Conservation (phyloP, 2,113 vertebrate genomes). For the Damaliscus lunatus region DNA sequence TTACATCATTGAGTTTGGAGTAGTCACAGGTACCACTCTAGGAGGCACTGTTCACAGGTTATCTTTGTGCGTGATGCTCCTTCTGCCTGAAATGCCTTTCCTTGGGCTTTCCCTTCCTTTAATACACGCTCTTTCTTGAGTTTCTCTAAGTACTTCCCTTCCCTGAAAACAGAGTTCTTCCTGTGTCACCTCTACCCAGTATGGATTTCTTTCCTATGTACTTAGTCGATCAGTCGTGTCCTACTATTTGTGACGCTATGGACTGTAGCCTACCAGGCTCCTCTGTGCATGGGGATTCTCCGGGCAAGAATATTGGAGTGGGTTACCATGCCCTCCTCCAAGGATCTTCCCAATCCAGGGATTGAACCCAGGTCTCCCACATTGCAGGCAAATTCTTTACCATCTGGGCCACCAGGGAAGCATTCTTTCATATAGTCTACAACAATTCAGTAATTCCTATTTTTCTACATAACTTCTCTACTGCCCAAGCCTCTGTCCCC, state of each 20-base stretch:
- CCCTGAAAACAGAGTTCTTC: not conserved
- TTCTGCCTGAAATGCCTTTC: not conserved
- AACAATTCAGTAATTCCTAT: not conserved
- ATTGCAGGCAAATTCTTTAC: not conserved
- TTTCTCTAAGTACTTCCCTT: not conserved
- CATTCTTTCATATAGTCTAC: not conserved
- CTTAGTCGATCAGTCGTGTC: not conserved
- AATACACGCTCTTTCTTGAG: not conserved
- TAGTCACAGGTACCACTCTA: not conserved
- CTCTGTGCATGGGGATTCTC: not conserved
- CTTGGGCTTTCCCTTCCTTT: not conserved
- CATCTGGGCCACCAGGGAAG: not conserved
- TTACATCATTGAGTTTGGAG: not conserved
- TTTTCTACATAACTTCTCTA: not conserved
- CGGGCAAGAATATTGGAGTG: not conserved
- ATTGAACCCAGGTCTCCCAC: not conserved
- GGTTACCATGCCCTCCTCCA: not conserved
- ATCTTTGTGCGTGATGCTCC: not conserved
- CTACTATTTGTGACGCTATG: not conserved
- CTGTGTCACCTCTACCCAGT: not conserved
- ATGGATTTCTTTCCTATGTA: not conserved
- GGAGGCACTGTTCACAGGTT: not conserved
- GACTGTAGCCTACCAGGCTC: not conserved
- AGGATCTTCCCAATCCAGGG: not conserved
- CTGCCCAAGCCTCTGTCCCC: rapidly evolving